Evolutionary conservation across 2,113 vertebrate genomes (phyloP).

Genomic region (Trematomus loennbergii): DNA sequence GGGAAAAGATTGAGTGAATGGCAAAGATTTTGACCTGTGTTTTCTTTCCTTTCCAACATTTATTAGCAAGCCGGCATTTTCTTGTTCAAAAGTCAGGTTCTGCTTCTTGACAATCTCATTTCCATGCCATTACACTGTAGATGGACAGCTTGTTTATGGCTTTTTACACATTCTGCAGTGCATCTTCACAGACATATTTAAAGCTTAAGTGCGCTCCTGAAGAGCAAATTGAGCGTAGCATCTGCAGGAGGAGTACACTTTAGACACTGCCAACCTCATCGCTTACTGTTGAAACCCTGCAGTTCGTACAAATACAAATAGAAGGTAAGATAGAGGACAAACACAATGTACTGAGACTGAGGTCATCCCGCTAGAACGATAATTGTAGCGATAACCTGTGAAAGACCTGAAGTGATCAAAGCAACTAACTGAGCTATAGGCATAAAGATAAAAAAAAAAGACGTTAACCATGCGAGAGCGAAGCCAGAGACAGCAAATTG

Average conservation of each 20-base stretch:
- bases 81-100: conserved; percentile 13
- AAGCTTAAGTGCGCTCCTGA: conserved; percentile 36
- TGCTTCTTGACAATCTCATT: conserved; percentile 44
- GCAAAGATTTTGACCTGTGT: conserved; percentile 3
- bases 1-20: conserved; percentile 33
- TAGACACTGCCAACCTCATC: conserved; percentile 1
- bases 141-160: conserved; percentile 20
- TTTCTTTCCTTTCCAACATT: conserved; percentile 19
- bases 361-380: neutral
- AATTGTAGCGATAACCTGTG: neutral
- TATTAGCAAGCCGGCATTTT: conserved; percentile 25
- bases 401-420: neutral
- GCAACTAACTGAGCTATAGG: neutral
- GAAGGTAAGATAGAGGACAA: neutral
- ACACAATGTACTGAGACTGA: neutral
- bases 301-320: neutral
- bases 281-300: conserved; percentile 1
- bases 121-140: conserved; percentile 35
- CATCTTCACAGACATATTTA: conserved; percentile 27
- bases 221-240: conserved; percentile 39
- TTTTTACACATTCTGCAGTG: conserved; percentile 10
- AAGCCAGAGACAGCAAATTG: neutral
- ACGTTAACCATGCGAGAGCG: neutral
- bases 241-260: conserved; percentile 6
- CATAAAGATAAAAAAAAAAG: too few species aligned